Conservation (phyloP, 1,140 invertebrate species). For the Rhagoletis zephyria region DNA sequence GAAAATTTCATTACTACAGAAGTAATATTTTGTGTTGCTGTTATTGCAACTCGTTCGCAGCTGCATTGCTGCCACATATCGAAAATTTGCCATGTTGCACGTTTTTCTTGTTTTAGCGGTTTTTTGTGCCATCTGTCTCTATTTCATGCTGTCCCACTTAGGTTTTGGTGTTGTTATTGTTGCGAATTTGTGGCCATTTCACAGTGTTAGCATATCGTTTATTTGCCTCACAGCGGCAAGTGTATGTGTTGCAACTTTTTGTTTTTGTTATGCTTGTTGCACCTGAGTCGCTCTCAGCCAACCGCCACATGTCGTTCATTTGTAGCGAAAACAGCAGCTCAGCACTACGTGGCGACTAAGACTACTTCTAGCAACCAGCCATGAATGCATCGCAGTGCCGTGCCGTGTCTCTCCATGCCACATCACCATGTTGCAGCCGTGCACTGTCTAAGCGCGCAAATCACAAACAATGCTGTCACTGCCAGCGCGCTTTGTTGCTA, state of each 20-base stretch:
- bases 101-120: not conserved
- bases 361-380: not conserved
- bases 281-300: not conserved
- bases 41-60: not conserved
- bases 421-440: not conserved
- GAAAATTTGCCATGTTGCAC: not conserved
- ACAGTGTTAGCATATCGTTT: not conserved
- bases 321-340: not conserved
- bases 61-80: not conserved
- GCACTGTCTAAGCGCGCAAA: not conserved
- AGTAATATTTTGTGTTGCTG: not conserved
- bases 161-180: not conserved
- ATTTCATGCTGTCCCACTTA: not conserved
- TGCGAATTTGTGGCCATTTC: not conserved
- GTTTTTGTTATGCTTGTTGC: not conserved
- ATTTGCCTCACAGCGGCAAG: not conserved
- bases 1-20: not conserved
- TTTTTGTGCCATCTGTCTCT: not conserved
- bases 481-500: not conserved
- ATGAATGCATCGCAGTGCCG: too few species aligned
- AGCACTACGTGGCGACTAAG: not conserved
- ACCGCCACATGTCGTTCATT: not conserved
- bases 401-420: not conserved
- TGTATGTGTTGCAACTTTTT: not conserved
- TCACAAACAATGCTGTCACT: constrained; percentile 21